Evolutionary conservation across 1,140 invertebrate species (phyloP).

Genomic region (Caenorhabditis remanei): DNA sequence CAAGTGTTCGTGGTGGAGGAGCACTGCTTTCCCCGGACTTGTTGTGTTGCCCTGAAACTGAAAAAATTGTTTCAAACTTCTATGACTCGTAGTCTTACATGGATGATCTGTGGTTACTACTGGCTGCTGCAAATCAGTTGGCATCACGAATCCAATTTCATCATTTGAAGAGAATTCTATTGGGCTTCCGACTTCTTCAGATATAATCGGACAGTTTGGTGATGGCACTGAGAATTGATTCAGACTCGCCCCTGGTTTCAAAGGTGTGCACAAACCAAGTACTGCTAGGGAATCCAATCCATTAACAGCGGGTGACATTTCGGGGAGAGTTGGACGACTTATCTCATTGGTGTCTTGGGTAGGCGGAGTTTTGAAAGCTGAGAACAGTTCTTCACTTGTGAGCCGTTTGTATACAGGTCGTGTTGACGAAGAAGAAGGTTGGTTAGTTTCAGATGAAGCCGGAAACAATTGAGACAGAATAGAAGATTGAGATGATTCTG

Average conservation of each 20-base stretch:
- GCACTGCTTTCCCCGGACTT: background rate
- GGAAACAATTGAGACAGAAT: conserved; percentile 16
- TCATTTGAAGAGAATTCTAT: background rate
- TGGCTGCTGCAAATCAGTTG: conserved; percentile 30
- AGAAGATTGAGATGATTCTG: background rate
- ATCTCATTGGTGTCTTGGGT: background rate
- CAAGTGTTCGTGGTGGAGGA: background rate
- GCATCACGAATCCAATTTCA: conserved; percentile 18
- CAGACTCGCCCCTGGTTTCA: background rate
- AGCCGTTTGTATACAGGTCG: background rate
- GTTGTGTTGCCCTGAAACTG: conserved; percentile 15
- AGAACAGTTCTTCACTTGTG: conserved; percentile 16
- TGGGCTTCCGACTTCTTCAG: background rate
- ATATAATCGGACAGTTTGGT: background rate
- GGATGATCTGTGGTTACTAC: conserved; percentile 35
- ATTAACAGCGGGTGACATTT: conserved; percentile 20
- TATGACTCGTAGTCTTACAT: background rate
- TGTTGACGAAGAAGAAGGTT: background rate
- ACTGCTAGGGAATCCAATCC: conserved; percentile 16
- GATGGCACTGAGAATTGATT: conserved; percentile 1
- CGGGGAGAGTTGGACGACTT: background rate
- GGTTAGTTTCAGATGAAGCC: background rate
- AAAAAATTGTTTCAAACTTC: background rate
- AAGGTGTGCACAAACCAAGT: conserved; percentile 1
- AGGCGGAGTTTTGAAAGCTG: background rate